Evolutionary conservation across 2,797 vertebrate species (phyloP).

Genomic region (Sebastolobus altivelis): DNA sequence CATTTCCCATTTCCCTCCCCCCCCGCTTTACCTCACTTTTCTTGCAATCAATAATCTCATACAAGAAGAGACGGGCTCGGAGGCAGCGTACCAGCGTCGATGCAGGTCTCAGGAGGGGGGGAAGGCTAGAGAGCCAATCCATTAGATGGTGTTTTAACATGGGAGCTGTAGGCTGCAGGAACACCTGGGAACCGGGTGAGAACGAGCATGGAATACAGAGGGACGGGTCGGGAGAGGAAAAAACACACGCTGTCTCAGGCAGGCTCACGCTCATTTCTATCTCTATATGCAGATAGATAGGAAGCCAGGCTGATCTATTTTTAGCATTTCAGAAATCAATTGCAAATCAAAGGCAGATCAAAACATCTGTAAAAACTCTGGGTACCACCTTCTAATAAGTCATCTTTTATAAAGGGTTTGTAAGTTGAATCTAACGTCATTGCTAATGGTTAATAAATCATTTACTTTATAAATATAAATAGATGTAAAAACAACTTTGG

Average conservation of each 20-base stretch:
- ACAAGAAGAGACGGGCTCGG: constrained; percentile 51
- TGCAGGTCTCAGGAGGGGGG: constrained; percentile 38
- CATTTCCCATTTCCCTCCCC: constrained; percentile 17
- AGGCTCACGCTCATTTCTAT: background rate
- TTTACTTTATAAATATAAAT: too few relatives aligned
- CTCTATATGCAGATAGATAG: background rate
- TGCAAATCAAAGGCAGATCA: background rate
- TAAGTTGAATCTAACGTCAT: background rate
- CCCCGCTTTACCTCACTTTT: constrained; percentile 17
- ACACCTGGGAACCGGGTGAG: constrained; percentile 49
- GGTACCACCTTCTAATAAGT: background rate
- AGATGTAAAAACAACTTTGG: background rate
- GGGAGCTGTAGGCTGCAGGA: constrained; percentile 50
- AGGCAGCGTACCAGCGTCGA: constrained; percentile 34
- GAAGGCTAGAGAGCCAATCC: constrained; percentile 49
- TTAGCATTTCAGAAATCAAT: background rate
- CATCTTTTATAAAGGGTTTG: background rate
- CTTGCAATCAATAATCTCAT: constrained; percentile 75
- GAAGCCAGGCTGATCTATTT: background rate
- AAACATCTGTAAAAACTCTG: background rate
- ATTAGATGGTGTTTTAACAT: constrained; percentile 73
- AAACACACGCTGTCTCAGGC: background rate
- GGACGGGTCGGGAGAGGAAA: background rate
- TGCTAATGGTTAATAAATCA: background rate
- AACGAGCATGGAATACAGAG: constrained; percentile 22